Percentiles rank a stretch among this genome's conserved stretches.
Conservation (phyloP, 1,140 invertebrate species). For the Aphelenchoides avenae region DNA sequence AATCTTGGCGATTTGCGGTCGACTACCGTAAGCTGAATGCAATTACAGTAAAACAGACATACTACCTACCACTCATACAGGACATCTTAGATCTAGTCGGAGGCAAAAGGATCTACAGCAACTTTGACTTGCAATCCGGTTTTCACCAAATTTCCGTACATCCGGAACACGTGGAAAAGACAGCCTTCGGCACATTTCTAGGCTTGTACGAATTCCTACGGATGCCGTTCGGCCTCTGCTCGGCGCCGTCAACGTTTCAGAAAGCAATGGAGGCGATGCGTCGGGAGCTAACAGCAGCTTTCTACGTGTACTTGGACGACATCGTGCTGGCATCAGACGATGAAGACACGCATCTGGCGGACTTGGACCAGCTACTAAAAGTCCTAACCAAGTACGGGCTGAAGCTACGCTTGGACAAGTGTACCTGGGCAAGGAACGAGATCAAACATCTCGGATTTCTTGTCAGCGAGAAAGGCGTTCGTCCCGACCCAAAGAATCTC, state of each 20-base stretch:
- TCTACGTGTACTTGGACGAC: conserved; percentile 31
- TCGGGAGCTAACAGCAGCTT: conserved; percentile 3
- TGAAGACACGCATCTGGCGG: conserved; percentile 13
- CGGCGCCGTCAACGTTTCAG: conserved; percentile 17
- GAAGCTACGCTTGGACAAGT: conserved; percentile 20
- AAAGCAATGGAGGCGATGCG: conserved; percentile 15
- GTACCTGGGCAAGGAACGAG: not conserved
- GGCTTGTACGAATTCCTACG: conserved; percentile 11
- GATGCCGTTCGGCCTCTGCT: conserved; percentile 11
- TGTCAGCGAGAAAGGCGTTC: conserved; percentile 10
- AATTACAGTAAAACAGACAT: conserved; percentile 13
- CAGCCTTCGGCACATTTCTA: conserved; percentile 7
- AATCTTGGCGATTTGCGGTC: conserved; percentile 18
- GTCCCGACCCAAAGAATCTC: conserved; percentile 11
- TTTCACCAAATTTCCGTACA: conserved; percentile 18
- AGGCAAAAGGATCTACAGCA: conserved; percentile 7
- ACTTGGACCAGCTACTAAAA: conserved; percentile 10
- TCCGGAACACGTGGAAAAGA: conserved; percentile 8
- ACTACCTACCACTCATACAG: conserved; percentile 10
- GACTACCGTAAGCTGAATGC: conserved; percentile 21
- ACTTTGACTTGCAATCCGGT: conserved; percentile 3
- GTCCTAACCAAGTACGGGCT: conserved; percentile 3
- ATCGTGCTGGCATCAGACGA: conserved; percentile 4
- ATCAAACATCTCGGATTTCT: conserved; percentile 22
- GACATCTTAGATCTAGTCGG: conserved; percentile 8